Evolutionary conservation across 2,888 invertebrate species (phyloP).

Genomic region (Chrysodeixis includens): DNA sequence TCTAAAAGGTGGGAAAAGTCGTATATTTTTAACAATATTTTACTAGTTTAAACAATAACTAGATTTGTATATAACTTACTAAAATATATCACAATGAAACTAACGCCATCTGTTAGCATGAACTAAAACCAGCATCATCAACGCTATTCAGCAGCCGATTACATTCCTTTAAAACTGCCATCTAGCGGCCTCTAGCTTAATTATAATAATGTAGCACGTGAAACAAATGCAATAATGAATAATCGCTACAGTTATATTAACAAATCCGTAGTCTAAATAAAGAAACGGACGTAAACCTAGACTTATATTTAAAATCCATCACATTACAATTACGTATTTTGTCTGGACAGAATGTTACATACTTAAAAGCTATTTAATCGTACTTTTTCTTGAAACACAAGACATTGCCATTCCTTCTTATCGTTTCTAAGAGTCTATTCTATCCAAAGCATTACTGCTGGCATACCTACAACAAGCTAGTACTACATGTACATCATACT

Average conservation of each 20-base stretch:
- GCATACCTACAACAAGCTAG: constrained; percentile 19
- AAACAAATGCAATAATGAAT: background rate
- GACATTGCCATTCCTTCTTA: constrained; percentile 21
- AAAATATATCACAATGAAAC: constrained; percentile 21
- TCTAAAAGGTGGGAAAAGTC: constrained; percentile 35
- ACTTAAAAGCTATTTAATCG: constrained; percentile 43
- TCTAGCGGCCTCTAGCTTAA: background rate
- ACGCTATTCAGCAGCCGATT: constrained; percentile 15
- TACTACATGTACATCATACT: constrained; percentile 21
- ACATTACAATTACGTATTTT: constrained; percentile 69
- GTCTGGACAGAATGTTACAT: constrained; percentile 61
- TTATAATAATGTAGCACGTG: background rate
- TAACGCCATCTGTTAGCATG: constrained; percentile 16
- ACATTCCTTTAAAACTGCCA: background rate
- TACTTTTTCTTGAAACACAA: constrained; percentile 35
- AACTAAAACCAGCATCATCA: constrained; percentile 6
- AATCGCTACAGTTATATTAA: background rate
- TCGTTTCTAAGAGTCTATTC: constrained; percentile 21
- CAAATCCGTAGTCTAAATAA: constrained; percentile 3
- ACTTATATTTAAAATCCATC: constrained; percentile 57
- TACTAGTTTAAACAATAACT: constrained; percentile 43
- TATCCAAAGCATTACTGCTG: constrained; percentile 18
- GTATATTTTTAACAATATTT: constrained; percentile 31
- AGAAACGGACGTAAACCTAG: constrained; percentile 30
- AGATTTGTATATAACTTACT: background rate